phyloP scores from a whole-genome alignment of 2,888 invertebrate species.

The Ennomos quercinarius region DNA sequence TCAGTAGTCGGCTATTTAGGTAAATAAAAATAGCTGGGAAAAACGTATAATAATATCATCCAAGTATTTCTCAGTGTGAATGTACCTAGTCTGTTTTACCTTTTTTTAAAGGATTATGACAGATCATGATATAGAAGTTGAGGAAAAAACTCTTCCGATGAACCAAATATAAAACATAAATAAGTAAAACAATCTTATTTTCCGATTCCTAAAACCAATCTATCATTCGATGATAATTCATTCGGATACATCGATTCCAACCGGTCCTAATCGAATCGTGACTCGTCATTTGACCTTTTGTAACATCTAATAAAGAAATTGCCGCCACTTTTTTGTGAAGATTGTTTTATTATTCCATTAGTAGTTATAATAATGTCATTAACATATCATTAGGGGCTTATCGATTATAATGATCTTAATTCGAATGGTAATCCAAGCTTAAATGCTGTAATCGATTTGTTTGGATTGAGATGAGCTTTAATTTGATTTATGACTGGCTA shows the following conservation, averaged over 20 bases:
- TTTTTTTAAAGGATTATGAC: no score
- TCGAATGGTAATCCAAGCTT: slow-evolving; percentile 36
- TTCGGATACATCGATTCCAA: slow-evolving; percentile 53
- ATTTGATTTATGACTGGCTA: slow-evolving; percentile 32
- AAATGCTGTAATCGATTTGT: slow-evolving; percentile 41
- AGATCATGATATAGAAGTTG: no score
- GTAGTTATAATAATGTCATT: slow-evolving; percentile 58
- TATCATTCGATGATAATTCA: slow-evolving; percentile 59
- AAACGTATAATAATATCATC: no score
- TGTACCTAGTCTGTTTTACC: no score
- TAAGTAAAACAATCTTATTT: slow-evolving; percentile 20
- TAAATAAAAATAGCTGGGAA: no score
- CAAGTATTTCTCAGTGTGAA: no score
- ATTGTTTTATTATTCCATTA: slow-evolving; percentile 58
- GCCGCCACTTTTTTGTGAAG: slow-evolving; percentile 42
- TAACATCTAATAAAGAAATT: slow-evolving; percentile 52
- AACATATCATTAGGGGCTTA: slow-evolving; percentile 45
- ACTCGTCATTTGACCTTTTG: slow-evolving; percentile 45
- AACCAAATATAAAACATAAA: slow-evolving; percentile 31
- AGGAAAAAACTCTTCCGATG: no score
- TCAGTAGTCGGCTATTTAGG: no score
- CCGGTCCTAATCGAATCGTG: slow-evolving; percentile 51
- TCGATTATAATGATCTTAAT: slow-evolving; percentile 33
- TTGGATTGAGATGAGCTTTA: slow-evolving; percentile 33
- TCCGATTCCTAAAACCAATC: slow-evolving; percentile 55